Percentiles rank a stretch among this genome's conserved stretches.
Conservation (phyloP, 2,113 vertebrate genomes). For the Climacteris rufus region DNA sequence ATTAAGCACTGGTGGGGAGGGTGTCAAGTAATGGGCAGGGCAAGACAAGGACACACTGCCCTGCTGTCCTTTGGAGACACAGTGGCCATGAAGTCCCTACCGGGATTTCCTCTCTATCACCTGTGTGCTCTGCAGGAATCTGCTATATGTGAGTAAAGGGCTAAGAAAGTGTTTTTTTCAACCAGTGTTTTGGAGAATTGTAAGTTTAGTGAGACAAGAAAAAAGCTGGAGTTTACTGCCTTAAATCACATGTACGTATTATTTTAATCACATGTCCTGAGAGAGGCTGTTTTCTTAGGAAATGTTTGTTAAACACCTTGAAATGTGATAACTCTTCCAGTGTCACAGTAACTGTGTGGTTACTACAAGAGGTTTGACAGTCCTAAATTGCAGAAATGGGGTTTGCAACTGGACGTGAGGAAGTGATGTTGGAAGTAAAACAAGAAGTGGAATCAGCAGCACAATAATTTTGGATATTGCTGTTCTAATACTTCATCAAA, state of each 20-base stretch:
- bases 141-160: neutral
- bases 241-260: neutral
- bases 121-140: neutral
- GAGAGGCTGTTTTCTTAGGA: neutral
- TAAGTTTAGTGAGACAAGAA: neutral
- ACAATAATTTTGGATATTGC: neutral
- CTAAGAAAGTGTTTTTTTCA: neutral
- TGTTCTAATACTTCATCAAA: neutral
- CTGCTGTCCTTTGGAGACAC: neutral
- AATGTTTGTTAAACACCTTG: neutral
- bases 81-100: neutral
- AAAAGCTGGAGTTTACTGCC: neutral
- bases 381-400: constrained; percentile 24
- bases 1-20: neutral
- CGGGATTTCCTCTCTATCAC: neutral
- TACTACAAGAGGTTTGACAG: neutral
- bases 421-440: constrained; percentile 1
- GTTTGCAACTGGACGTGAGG: constrained; percentile 1
- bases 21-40: neutral
- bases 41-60: neutral
- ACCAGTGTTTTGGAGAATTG: neutral
- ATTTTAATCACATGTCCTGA: neutral
- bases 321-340: neutral
- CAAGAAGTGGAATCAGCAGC: constrained; percentile 15
- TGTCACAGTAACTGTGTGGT: neutral